Evolutionary conservation across 2,113 vertebrate genomes (phyloP), one percentile per base, ranked within the genome.

Genomic region (Chlorocebus sabaeus): DNA sequence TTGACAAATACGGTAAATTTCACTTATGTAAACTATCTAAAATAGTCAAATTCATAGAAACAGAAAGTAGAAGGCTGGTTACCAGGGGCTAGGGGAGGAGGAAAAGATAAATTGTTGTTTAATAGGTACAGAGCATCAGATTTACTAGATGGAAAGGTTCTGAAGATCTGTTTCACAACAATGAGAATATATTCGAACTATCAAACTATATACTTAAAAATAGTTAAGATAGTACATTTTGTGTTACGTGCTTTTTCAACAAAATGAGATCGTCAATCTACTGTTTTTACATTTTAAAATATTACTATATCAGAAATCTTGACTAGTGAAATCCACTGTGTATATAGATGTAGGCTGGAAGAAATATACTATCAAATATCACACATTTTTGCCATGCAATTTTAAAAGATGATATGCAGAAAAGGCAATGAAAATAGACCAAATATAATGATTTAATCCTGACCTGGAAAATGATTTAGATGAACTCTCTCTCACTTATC

Each of bases 201-300:
- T 22, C 68, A 11, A 91, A 68, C 16, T 27, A 4, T 48, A 55
- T 0, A 10, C 32, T 92, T 80, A 38, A 38, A 90, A 88, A 83
- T 1, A 76, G 45, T 81, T 43, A 43, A 73, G 4, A 50, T 82
- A 18, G 55, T 45, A 87, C 92, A 94, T 55, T 45, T 72, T 35
- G 22, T 48, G 35, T 52, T 43, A 32, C 23, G 17, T 59, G 4
- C 35, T 70, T 93, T 93, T 94, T 68, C 55, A 72, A 12, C 32
- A 27, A 50, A 14, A 50, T 43, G 16, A 91, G 32, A 82, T 35
- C 59, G 3, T 59, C 38, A 80, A 32, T 38, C 4, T 57, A 59
- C 5, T 40, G 3, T 55, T 89, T 85, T 86, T 55, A 75, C 6
- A 73, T 75, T 89, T 98, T 72, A 78, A 96, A 67, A 78, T 2